phyloP scores from a whole-genome alignment of 2,113 vertebrate species.

The Pluvianellus socialis region DNA sequence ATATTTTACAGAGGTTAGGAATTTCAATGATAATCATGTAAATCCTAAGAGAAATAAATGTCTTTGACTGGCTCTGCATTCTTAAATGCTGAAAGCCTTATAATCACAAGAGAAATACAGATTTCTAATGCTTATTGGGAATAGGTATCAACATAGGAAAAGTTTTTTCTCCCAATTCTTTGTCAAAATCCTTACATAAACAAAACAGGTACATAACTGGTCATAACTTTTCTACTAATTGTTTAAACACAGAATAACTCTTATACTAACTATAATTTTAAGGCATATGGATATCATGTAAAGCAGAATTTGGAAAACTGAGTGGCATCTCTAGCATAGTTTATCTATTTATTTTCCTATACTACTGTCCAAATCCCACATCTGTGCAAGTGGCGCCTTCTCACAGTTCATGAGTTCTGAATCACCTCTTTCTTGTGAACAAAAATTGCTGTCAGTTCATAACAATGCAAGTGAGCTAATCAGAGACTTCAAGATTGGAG shows the following conservation, averaged over 20 bases:
- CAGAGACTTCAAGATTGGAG: neutral
- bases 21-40: neutral
- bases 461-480: neutral
- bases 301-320: neutral
- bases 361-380: neutral
- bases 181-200: neutral
- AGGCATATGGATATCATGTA: neutral
- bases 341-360: neutral
- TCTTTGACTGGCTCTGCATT: neutral
- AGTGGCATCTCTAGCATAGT: neutral
- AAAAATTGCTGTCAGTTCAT: neutral
- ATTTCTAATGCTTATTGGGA: neutral
- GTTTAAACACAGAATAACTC: neutral
- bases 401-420: neutral
- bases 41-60: neutral
- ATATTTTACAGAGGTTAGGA: neutral
- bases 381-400: neutral
- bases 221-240: neutral
- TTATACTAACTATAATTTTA: neutral
- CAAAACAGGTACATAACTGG: neutral
- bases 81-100: neutral
- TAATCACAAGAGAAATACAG: neutral
- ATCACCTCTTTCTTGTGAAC: neutral
- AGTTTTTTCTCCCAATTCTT: neutral
- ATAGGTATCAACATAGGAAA: neutral